Conservation (phyloP, 1,140 invertebrate species). For the Saccostrea glomerata region DNA sequence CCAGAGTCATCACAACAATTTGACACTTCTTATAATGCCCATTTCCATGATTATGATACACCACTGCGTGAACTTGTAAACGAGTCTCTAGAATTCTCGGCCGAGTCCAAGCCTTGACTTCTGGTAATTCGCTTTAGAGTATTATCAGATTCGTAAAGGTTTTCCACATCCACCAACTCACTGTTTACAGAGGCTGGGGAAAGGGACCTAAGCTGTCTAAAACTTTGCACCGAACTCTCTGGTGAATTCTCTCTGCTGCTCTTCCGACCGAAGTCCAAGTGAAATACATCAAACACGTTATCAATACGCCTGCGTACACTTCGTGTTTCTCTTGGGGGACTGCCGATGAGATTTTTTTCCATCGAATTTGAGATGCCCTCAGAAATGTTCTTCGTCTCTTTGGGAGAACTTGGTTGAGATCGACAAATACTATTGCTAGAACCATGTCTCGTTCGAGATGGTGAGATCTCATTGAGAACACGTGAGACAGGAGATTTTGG, state of each 20-base stretch:
- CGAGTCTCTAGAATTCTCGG: slow-evolving; percentile 38
- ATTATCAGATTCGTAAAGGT: slow-evolving; percentile 61
- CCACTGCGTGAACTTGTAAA: slow-evolving; percentile 20
- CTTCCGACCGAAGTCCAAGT: slow-evolving; percentile 48
- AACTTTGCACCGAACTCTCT: slow-evolving; percentile 42
- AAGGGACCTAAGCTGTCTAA: slow-evolving; percentile 40
- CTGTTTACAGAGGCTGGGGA: slow-evolving; percentile 52
- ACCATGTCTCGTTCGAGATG: slow-evolving; percentile 57
- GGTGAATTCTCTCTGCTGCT: slow-evolving; percentile 62
- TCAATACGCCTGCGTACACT: slow-evolving; percentile 53
- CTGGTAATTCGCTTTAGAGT: slow-evolving; percentile 66
- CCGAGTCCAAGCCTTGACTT: slow-evolving; percentile 55
- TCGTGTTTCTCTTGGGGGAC: slow-evolving; percentile 43
- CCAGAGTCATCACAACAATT: background rate
- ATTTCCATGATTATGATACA: background rate
- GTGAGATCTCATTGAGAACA: slow-evolving; percentile 69
- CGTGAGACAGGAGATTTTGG: slow-evolving; percentile 57
- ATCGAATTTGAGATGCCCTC: slow-evolving; percentile 46
- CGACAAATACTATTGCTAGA: slow-evolving; percentile 58
- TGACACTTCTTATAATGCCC: background rate
- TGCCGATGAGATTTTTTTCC: slow-evolving; percentile 14
- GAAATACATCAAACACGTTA: slow-evolving; percentile 50
- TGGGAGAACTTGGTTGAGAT: slow-evolving; percentile 52
- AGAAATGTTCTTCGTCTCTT: slow-evolving; percentile 39
- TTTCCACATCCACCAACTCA: slow-evolving; percentile 56